These are phyloP conservation scores for Blomia tropicalis DNA, from an alignment of 2,888 invertebrate species.

Conservation along the genomic window DNA sequence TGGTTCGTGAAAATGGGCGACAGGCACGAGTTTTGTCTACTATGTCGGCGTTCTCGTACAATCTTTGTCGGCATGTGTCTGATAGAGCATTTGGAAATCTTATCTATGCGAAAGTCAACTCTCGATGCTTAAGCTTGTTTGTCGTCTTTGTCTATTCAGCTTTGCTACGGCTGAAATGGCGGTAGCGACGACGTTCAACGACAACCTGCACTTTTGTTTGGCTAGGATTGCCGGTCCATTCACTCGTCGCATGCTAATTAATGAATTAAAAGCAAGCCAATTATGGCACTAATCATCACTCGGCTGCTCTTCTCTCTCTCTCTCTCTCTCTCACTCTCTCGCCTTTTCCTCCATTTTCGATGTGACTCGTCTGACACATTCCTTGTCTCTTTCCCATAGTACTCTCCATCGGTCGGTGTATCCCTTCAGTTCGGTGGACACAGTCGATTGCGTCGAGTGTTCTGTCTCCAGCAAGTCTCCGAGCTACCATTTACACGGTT, in stretches of 20 bases:
- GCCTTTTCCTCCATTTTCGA: background rate
- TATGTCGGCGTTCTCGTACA: no score
- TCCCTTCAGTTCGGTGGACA: background rate
- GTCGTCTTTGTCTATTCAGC: no score
- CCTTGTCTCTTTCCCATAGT: background rate
- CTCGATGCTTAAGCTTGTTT: no score
- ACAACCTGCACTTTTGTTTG: background rate
- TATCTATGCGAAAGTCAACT: background rate
- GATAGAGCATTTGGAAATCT: no score
- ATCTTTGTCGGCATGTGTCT: no score
- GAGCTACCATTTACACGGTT: no score
- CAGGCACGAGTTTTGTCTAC: no score
- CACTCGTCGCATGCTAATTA: conserved; percentile 12
- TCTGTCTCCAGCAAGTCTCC: no score
- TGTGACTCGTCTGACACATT: background rate
- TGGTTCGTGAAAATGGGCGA: no score
- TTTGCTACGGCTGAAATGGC: no score
- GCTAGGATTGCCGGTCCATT: background rate
- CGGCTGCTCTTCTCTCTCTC: background rate
- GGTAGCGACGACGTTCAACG: background rate
- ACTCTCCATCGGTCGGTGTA: background rate
- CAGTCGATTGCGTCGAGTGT: background rate
- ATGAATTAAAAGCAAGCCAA: no score
- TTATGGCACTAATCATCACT: no score
- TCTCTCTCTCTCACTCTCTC: background rate